phyloP scores from a whole-genome alignment of 2,113 vertebrate species.

The Epinephelus fuscoguttatus region DNA sequence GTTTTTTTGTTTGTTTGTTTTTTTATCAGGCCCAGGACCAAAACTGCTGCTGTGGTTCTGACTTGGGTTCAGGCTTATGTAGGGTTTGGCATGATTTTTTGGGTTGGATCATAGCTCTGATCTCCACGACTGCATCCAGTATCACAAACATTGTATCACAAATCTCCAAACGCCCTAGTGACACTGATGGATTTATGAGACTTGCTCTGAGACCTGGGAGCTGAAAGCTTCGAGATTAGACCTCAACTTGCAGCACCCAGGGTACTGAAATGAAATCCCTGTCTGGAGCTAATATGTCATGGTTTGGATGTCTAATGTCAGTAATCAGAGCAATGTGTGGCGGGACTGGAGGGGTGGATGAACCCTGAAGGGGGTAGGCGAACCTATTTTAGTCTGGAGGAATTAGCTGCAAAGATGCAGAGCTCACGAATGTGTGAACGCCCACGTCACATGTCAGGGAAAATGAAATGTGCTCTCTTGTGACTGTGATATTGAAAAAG shows the following conservation, averaged over 20 bases:
- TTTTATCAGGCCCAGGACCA: too few relatives aligned
- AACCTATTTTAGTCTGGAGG: slow-evolving; percentile 53
- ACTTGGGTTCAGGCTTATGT: too few relatives aligned
- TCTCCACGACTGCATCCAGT: not conserved
- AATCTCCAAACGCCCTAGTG: not conserved
- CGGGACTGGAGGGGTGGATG: slow-evolving; percentile 18
- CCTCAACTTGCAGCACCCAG: slow-evolving; percentile 8
- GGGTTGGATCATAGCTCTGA: too few relatives aligned
- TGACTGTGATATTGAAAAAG: slow-evolving; percentile 8
- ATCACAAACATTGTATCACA: slow-evolving; percentile 12
- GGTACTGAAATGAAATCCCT: slow-evolving; percentile 31
- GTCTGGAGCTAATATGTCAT: slow-evolving; percentile 36
- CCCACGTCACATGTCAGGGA: slow-evolving; percentile 40
- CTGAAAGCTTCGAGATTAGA: slow-evolving; percentile 33
- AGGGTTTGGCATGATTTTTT: too few relatives aligned
- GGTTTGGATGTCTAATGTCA: slow-evolving; percentile 52
- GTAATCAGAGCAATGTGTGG: slow-evolving; percentile 46
- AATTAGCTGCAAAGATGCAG: slow-evolving; percentile 53
- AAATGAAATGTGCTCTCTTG: slow-evolving; percentile 27
- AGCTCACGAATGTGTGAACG: slow-evolving; percentile 54
- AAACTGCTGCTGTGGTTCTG: too few relatives aligned
- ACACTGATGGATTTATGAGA: slow-evolving; percentile 19
- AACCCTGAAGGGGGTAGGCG: slow-evolving; percentile 26
- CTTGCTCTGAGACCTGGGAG: slow-evolving; percentile 8
- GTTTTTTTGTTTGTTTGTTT: too few relatives aligned